Base-by-base conservation (phyloP, 1,140 invertebrate genomes). In the Ceratoteleas bidentatus region DNA sequence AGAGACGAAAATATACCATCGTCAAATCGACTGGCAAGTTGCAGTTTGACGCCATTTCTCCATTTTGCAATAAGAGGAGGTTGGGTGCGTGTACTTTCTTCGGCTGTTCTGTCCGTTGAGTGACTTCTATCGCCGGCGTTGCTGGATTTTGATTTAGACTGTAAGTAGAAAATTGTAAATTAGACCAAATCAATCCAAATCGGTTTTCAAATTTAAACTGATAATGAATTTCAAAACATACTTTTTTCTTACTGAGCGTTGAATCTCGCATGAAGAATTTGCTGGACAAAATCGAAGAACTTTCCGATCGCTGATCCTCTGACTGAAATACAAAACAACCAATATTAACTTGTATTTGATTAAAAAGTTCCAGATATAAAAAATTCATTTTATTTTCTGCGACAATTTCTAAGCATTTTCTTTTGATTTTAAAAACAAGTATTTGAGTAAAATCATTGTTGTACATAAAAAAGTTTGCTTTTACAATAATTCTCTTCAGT, bases 241-340 rank as follows among this genome's bases (percentile, higher is more conserved):
- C 89, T 79, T 91, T 92, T 53, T 90, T 91, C 24, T 91, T 92
- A 14, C 88, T 87, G 80, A 91, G 89, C 40, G 92, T 93, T 56
- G 93, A 94, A 85, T 95, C 94, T 47, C 94, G 92, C 43, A 93
- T 90, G 49, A 95, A 91, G 86, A 95, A 94, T 81, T 94, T 93
- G n/a, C 93, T 94, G 24, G 95, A 93, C 43, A 95, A 91, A 70
- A 94, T 94, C 0, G 95, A 96, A 14, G 94, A 95, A 84, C 93
- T 92, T 86, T 96, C 95, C 4, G 95, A 96, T 53, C 94, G 93
- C 86, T 94, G 94, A 86, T 96, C 95, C 85, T 95, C 95, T 53
- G 95, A 95, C 93, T 95, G 84, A 40, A 93, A 91, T 84, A 88
- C 40, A 89, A 86, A 86, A 86, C 60, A 74, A 73, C 64, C 0